Evolutionary conservation across 2,888 invertebrate species (phyloP).

Genomic region (Eupithecia exiguata): DNA sequence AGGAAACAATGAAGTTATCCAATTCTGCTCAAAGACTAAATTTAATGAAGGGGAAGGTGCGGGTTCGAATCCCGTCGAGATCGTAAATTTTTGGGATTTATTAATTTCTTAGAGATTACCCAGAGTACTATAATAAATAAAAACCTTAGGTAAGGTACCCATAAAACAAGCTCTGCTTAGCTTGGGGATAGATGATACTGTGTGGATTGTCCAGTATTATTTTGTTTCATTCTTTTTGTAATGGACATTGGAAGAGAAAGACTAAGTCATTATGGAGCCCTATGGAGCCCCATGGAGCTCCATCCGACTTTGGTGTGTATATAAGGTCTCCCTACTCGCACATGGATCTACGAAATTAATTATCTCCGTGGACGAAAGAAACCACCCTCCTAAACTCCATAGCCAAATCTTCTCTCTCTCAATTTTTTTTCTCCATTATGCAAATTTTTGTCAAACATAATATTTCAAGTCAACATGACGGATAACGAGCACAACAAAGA

Average conservation of each 20-base stretch:
- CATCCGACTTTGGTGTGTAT: background rate
- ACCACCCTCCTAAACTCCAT: background rate
- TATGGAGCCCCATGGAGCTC: background rate
- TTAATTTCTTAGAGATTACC: too few species aligned
- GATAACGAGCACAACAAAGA: background rate
- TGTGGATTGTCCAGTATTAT: too few species aligned
- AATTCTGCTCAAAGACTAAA: too few species aligned
- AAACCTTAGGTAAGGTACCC: too few species aligned
- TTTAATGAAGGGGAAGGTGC: too few species aligned
- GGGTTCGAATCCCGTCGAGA: too few species aligned
- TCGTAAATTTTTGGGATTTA: too few species aligned
- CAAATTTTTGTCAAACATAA: slow-evolving; percentile 1
- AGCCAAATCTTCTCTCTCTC: background rate
- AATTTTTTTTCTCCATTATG: background rate
- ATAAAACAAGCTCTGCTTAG: too few species aligned
- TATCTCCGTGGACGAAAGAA: background rate
- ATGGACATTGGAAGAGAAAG: background rate
- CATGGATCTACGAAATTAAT: background rate
- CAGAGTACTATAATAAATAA: too few species aligned
- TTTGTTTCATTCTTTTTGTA: background rate
- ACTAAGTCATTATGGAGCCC: background rate
- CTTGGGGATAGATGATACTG: too few species aligned
- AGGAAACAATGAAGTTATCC: too few species aligned
- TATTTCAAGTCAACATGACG: background rate
- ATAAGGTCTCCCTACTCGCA: too few species aligned